Percentiles rank a stretch among this genome's conserved stretches.
Conservation (phyloP, 1,140 invertebrate genomes). For the Dinothrombium tinctorium region DNA sequence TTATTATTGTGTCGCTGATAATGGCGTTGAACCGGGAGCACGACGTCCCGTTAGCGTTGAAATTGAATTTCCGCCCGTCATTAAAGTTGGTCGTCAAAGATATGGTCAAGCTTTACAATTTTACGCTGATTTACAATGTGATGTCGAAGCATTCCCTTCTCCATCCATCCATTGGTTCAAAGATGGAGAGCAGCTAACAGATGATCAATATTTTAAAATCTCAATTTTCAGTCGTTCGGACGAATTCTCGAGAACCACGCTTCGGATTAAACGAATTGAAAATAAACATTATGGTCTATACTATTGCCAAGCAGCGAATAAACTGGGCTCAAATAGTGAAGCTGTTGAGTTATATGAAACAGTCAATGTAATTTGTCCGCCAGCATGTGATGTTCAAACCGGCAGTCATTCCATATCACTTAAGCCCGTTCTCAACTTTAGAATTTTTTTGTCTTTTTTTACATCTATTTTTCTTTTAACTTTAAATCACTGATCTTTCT, state of each 20-base stretch:
- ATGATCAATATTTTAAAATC: slow-evolving; percentile 65
- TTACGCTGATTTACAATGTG: slow-evolving; percentile 74
- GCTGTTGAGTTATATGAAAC: slow-evolving; percentile 53
- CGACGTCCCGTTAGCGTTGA: slow-evolving; percentile 65
- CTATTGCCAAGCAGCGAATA: slow-evolving; percentile 62
- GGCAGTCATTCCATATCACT: no score
- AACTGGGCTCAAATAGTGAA: slow-evolving; percentile 47
- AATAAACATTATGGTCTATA: slow-evolving; percentile 68
- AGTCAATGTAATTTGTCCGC: slow-evolving; percentile 67
- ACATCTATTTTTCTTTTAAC: no score
- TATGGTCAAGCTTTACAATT: slow-evolving; percentile 67
- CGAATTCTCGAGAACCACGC: slow-evolving; percentile 63
- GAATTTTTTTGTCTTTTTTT: no score
- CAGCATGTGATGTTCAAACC: no score
- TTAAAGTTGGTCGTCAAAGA: slow-evolving; percentile 39
- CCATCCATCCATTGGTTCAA: slow-evolving; percentile 69
- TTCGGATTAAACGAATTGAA: slow-evolving; percentile 66
- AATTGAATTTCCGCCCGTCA: slow-evolving; percentile 53
- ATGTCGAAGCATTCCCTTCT: slow-evolving; percentile 74
- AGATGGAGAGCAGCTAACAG: slow-evolving; percentile 44
- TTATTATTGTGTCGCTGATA: slow-evolving; percentile 84
- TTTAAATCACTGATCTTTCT: no score
- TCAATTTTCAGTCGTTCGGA: slow-evolving; percentile 75
- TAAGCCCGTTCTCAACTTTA: no score
- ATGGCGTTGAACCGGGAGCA: slow-evolving; percentile 59